Evolutionary conservation across 2,888 invertebrate genomes (phyloP).

Genomic region (Tholera decimalis): DNA sequence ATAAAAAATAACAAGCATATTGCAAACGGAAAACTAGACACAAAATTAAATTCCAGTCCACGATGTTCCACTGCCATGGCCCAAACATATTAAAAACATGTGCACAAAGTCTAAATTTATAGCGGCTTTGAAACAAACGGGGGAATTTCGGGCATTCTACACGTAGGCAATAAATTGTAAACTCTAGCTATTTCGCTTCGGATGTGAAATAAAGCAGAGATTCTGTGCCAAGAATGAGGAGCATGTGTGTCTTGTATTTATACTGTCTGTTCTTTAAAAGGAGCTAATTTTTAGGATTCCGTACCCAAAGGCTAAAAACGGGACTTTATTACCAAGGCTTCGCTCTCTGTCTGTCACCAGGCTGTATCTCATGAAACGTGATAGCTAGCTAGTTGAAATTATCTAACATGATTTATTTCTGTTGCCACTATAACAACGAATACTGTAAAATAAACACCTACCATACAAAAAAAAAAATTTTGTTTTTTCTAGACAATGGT

Average conservation of each 20-base stretch:
- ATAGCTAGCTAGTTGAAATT: too few relatives aligned
- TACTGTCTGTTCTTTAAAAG: background rate
- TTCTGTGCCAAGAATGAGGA: conserved; percentile 9
- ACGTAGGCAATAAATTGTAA: conserved; percentile 44
- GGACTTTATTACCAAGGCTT: too few relatives aligned
- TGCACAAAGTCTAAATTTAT: conserved; percentile 41
- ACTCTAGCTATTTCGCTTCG: conserved; percentile 19
- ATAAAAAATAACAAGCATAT: conserved; percentile 10
- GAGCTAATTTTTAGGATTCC: background rate
- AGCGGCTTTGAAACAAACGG: conserved; percentile 18
- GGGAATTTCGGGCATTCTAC: conserved; percentile 50
- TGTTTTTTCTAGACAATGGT: too few relatives aligned
- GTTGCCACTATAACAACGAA: too few relatives aligned
- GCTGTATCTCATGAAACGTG: too few relatives aligned
- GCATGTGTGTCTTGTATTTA: background rate
- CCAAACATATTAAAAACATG: conserved; percentile 33
- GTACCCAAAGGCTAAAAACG: too few relatives aligned
- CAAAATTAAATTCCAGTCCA: conserved; percentile 23
- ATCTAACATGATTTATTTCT: too few relatives aligned
- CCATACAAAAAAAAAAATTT: too few relatives aligned
- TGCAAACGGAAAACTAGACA: conserved; percentile 7
- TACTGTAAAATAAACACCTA: too few relatives aligned
- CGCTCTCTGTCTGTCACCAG: too few relatives aligned
- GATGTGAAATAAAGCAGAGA: conserved; percentile 26
- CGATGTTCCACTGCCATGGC: background rate